Evolutionary conservation across 53 echinoderm and acorn worm species (phyloP), one percentile per base, ranked within the genome.

Genomic region (Astropecten irregularis): DNA sequence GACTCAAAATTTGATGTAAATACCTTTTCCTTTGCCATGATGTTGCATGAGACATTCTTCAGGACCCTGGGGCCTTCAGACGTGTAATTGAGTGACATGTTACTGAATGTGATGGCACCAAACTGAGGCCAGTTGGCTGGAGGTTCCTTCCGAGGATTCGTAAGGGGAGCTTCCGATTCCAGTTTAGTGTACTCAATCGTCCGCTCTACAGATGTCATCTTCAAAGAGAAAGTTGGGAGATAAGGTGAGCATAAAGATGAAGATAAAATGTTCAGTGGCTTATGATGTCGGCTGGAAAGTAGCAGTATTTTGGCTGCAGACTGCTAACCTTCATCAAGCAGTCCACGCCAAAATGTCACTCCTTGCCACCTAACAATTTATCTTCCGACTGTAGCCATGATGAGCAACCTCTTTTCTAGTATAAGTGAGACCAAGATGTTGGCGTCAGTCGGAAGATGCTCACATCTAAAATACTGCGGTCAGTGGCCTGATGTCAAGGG

Each of bases 141-240:
- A 0, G 94, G 94, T 30, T 83, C 71, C 0, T 60, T 86, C 11
- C 79, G 35, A 2, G 77, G 81, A 26, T 85, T 92, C 51, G 62
- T 81, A 9, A 94, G 49, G 3, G 92, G 88, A 26, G 92, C 97
- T 49, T 97, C 97, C 21, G 97, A 62, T 35, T 89, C 69, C 11
- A 97, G 83, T 36, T 97, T 81, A 42, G 88, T 90, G 86, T 97
- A 97, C 61, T 97, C 93, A 16, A 89, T 70, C 4, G 92, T 92
- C 42, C 97, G 82, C 70, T 97, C 96, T 9, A 94, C 94, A 1
- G 97, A 94, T 20, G 93, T 93, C 97, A 97, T 97, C 97, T 96
- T n/a, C n/a, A n/a, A n/a, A n/a, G n/a, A 56, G 13, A 71, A 37
- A 49, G 14, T 31, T 22, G 37, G 16, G 46, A 81, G 49, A 66